Base-by-base conservation (phyloP, 2,113 vertebrate genomes). In the Phalacrocorax aristotelis region DNA sequence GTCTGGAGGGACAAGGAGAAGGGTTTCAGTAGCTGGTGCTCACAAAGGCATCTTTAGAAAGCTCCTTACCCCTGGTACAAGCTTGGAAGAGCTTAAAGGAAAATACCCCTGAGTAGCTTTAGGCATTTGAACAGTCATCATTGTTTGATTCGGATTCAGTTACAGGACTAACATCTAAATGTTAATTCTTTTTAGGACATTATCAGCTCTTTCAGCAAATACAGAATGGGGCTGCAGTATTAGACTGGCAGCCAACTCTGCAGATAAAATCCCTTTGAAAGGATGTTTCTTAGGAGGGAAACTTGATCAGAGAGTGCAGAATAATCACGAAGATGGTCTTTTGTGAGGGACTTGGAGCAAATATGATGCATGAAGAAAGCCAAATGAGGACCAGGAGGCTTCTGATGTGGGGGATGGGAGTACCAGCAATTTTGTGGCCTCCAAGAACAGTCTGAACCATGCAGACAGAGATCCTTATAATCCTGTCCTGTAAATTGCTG, bases 21-120 rank as follows among this genome's bases (percentile, higher is more conserved):
- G 89, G 78, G 66, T 97, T 97, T 96, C 92, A 85, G 90, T 91
- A 62, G 64, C 93, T 95, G 64, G 21, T 80, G 69, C 69, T 91
- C 87, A 96, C 96, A 97, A 97, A 97, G 94, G 70, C 94, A 76
- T 96, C 95, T 95, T 97, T 95, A 97, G 93, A 97, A 95, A 90
- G 64, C 84, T 95, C 60, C 83, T 93, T 89, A 91, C 69, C 54
- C 75, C 83, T 93, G 88, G 83, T 96, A 91, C 69, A 49, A 70
- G 76, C 87, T 89, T 96, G 92, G 95, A 91, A 97, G 72, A 74
- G 71, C 74, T 86, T 93, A 95, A 95, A 95, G 93, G 83, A 92
- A 97, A 94, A 92, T 93, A 95, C 57, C 66, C 44, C 82, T 93
- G 89, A 92, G 95, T 91, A 91, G 95, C 92, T 95, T 90, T 62